Conservation (phyloP, 2,797 vertebrate species). For the Antennarius maculatus region DNA sequence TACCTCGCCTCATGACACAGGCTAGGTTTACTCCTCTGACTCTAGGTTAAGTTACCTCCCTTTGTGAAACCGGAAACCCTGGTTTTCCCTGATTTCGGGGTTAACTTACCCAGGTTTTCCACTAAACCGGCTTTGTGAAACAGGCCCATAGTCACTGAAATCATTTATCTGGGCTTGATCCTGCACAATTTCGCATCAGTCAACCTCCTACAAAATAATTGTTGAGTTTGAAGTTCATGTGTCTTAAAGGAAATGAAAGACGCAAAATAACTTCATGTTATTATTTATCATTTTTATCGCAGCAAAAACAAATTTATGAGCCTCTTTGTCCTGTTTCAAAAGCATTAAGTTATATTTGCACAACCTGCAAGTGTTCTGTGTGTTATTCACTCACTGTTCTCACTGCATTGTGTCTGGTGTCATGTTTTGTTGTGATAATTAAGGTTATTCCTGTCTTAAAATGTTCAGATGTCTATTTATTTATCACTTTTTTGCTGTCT, state of each 20-base stretch:
- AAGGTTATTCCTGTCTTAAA: not conserved
- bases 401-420: not conserved
- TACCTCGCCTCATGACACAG: too few relatives aligned
- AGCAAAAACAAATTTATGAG: not conserved
- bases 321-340: slow-evolving; percentile 5
- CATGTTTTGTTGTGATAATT: not conserved
- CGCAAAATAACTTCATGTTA: not conserved
- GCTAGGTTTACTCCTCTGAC: too few relatives aligned
- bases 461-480: not conserved
- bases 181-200: not conserved
- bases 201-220: not conserved
- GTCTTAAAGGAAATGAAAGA: not conserved
- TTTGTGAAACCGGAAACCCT: too few relatives aligned
- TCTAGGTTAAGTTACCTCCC: too few relatives aligned
- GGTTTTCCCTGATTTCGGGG: too few relatives aligned
- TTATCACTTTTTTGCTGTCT: not conserved
- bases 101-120: too few relatives aligned
- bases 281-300: slow-evolving; percentile 2
- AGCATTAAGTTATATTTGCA: slow-evolving; percentile 43
- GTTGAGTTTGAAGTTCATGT: not conserved
- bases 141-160: too few relatives aligned
- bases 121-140: too few relatives aligned
- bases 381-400: not conserved
- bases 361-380: slow-evolving; percentile 5
- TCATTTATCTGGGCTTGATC: not conserved